Evolutionary conservation across 2,888 invertebrate species (phyloP), one percentile per base, ranked within the genome.

Genomic region (Caenorhabditis doughertyi): DNA sequence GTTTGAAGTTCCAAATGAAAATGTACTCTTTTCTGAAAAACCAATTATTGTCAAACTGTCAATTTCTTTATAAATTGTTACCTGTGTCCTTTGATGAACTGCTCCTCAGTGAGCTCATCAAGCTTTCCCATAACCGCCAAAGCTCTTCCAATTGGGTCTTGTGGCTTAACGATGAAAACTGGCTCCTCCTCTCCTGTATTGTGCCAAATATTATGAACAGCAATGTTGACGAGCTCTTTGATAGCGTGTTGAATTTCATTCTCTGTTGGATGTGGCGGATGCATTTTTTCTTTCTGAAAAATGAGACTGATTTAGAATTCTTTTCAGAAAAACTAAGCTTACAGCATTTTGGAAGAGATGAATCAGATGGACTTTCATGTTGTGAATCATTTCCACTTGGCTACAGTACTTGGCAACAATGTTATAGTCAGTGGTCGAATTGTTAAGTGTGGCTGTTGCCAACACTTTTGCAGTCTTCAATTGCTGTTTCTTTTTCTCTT

Each of bases 1-100:
- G 80, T 3, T 88, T 84, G n/a, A 82, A 79, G 9, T 80, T 65
- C 86, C 89, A 89, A n/a, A 84, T 76, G 23, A 90, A 51, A 9
- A 89, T 85, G 68, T 89, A 90, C 13, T 79, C 76, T 21, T 79
- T 80, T 35, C 83, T 85, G 72, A 29, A 81, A 51, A 11, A 25
- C 1, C 16, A 47, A 18, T 18, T 23, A 11, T 42, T 35, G 25
- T 51, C 25, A 25, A 25, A 2, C 16, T 35, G 35, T 35, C 35
- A n/a, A 35, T 9, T 5, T 5, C 5, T 35, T 7, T 35, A 9
- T 7, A 35, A 47, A 27, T 3, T 25, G 25, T 29, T 29, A 72
- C 74, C 70, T 53, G n/a, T 81, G 49, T 7, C 56, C 56, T 25
- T 70, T 42, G 7, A 56, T 47, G 25, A 35, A 13, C 8, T 55